phyloP scores from a whole-genome alignment of 2,113 vertebrate species.

The Bubalus kerabau region DNA sequence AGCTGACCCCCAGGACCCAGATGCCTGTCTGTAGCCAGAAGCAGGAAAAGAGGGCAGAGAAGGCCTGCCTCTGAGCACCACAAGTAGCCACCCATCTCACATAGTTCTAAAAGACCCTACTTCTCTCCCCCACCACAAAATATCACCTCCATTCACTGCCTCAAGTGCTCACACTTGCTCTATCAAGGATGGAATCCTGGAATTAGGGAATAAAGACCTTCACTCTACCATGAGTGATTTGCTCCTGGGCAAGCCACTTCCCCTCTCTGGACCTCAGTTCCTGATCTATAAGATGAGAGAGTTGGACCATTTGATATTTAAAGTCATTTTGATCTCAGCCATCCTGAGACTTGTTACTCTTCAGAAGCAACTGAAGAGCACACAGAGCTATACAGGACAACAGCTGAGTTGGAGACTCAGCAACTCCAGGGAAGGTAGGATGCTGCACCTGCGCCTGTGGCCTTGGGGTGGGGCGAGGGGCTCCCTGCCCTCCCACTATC shows the following conservation, averaged over 20 bases:
- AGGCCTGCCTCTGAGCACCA: neutral
- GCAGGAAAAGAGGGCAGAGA: neutral
- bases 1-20: neutral
- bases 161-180: neutral
- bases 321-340: neutral
- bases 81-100: neutral
- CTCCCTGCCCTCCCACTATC: rapidly evolving
- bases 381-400: neutral
- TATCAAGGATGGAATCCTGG: neutral
- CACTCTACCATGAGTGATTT: neutral
- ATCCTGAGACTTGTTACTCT: neutral
- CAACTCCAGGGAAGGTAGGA: neutral
- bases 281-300: neutral
- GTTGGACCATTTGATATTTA: neutral
- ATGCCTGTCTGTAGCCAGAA: neutral
- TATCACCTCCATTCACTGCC: neutral
- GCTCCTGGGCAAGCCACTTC: neutral
- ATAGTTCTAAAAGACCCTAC: neutral
- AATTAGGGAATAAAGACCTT: neutral
- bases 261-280: neutral
- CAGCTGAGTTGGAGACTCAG: neutral
- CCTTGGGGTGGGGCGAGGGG: neutral
- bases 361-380: neutral
- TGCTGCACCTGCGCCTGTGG: neutral
- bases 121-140: neutral